phyloP scores from a whole-genome alignment of 2,797 vertebrate species.

The Nannoperca obscura region DNA sequence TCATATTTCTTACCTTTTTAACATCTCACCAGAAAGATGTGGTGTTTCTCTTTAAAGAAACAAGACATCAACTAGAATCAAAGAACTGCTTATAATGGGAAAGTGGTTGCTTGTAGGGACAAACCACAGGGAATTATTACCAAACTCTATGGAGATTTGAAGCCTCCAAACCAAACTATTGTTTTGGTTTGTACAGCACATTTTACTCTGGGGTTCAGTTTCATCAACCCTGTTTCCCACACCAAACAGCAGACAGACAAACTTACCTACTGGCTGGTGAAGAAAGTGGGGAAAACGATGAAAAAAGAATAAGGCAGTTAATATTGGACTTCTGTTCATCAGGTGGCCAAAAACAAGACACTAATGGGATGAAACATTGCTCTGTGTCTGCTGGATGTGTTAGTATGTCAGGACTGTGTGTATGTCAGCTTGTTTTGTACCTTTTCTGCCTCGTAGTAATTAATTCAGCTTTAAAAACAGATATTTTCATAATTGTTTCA shows the following conservation, averaged over 20 bases:
- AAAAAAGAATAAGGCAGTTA: background rate
- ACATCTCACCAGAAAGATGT: background rate
- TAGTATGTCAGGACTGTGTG: background rate
- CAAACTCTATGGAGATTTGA: background rate
- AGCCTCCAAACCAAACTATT: too few relatives aligned
- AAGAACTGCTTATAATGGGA: too few relatives aligned
- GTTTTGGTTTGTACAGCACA: too few relatives aligned
- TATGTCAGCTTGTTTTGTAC: background rate
- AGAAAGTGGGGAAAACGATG: background rate
- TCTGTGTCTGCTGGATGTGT: background rate
- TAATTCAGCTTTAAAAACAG: background rate
- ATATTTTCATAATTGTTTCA: background rate
- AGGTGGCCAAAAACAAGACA: background rate
- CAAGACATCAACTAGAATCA: too few relatives aligned
- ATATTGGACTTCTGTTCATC: background rate
- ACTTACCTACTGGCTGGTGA: background rate
- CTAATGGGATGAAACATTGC: background rate
- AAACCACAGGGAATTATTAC: background rate
- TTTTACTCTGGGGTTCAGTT: background rate
- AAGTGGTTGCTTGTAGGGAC: background rate
- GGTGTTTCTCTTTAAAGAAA: too few relatives aligned
- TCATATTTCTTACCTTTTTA: conserved; percentile 2
- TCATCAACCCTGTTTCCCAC: background rate
- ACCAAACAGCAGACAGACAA: background rate
- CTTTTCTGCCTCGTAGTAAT: background rate